Evolutionary conservation across 2,113 vertebrate species (phyloP).

Genomic region (Coracopsis vasa): DNA sequence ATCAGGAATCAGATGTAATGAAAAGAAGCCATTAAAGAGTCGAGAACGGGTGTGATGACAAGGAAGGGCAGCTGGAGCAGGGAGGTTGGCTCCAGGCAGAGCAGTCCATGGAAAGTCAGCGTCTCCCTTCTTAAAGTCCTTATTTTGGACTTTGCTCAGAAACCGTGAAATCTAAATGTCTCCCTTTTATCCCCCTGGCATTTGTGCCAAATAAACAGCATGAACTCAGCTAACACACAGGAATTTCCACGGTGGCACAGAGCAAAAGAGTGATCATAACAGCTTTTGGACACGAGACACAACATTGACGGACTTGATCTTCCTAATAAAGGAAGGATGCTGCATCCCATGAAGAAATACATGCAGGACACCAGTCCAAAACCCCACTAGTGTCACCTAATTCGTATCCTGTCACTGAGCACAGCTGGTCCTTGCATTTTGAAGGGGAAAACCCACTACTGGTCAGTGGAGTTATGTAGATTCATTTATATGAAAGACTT

Average conservation of each 20-base stretch:
- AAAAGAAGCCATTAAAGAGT: neutral
- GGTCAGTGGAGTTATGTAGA: neutral
- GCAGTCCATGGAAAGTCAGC: neutral
- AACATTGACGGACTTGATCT: accelerated
- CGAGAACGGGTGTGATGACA: neutral
- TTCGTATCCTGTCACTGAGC: neutral
- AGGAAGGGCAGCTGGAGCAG: neutral
- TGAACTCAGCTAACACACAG: neutral
- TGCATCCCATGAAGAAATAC: neutral
- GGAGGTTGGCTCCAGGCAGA: neutral
- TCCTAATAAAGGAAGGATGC: neutral
- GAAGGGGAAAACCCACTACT: neutral
- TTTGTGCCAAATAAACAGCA: neutral
- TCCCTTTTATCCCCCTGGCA: neutral
- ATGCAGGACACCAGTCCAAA: neutral
- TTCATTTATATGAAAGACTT: neutral
- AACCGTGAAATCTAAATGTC: neutral
- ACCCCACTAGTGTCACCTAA: neutral
- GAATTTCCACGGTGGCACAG: neutral
- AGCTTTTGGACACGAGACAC: neutral
- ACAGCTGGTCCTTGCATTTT: neutral
- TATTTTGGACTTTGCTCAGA: neutral
- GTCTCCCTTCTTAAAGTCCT: neutral
- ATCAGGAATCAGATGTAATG: neutral
- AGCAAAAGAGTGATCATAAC: neutral